Percentiles rank a stretch among this genome's conserved stretches.
Conservation (phyloP, 2,113 vertebrate genomes). For the Excalfactoria chinensis region DNA sequence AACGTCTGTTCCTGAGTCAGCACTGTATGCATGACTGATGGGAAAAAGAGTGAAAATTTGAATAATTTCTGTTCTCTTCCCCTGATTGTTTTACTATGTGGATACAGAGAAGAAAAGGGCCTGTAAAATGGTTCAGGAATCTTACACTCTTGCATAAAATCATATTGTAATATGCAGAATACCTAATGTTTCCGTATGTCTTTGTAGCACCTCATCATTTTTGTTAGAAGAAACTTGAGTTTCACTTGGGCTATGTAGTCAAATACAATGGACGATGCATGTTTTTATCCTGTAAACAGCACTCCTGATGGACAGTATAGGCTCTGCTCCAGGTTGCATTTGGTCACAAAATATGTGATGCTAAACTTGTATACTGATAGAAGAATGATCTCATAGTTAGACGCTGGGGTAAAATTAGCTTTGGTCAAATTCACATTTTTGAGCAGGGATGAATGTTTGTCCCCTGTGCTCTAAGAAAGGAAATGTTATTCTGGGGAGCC, state of each 20-base stretch:
- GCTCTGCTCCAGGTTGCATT: constrained; percentile 6
- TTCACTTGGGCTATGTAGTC: neutral
- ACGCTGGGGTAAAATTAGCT: constrained; percentile 14
- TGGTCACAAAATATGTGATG: constrained; percentile 34
- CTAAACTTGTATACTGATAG: constrained; percentile 25
- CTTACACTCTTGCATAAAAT: neutral
- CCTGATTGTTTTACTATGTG: neutral
- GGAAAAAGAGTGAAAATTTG: neutral
- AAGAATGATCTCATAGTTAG: constrained; percentile 51
- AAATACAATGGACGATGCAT: neutral
- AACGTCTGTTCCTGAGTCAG: constrained; percentile 51
- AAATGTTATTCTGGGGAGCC: constrained; percentile 30
- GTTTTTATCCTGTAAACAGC: neutral
- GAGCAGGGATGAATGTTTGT: neutral
- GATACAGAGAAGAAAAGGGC: neutral
- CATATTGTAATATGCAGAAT: neutral
- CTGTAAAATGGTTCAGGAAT: neutral
- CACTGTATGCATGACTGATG: neutral
- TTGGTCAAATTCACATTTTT: constrained; percentile 32
- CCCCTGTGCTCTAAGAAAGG: neutral
- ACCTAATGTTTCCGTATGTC: neutral
- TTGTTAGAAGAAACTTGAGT: neutral
- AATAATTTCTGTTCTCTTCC: constrained; percentile 3
- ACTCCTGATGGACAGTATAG: neutral
- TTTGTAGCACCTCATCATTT: neutral